Base-by-base conservation (phyloP, 2,888 invertebrate species). In the Luperina nickerlii region DNA sequence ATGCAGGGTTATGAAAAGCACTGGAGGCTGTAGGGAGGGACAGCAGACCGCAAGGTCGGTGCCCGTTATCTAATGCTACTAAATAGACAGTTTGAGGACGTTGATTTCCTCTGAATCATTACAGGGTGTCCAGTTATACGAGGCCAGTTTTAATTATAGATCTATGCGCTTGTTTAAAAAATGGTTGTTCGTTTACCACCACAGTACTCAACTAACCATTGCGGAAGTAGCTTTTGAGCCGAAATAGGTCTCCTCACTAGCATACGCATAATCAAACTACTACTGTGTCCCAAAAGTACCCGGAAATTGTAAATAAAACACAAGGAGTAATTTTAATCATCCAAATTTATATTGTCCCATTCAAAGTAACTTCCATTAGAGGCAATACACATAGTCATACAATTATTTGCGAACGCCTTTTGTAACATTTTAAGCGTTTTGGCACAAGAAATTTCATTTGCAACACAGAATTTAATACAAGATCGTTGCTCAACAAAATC, bases 1-100 rank as follows among this genome's bases (percentile, higher is more conserved):
- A n/a, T n/a, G n/a, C n/a, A 89, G 89, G 91, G 91, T 91, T 92
- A 92, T 92, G 92, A 91, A 91, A 91, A 91, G 81, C 83, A 76
- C 74, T 76, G 77, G 87, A 82, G 54, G 88, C 87, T 90, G 85
- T 84, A 82, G 87, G 74, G 80, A 85, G 80, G 82, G 85, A 84
- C 81, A 83, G 87, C 78, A 79, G 75, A 82, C 90, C 90, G 87
- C 92, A 91, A 90, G 90, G 89, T 89, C 87, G 81, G 76, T 73
- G 45, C 24, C 90, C 88, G 90, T 90, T 91, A 92, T 75, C 75
- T 78, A 79, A 82, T 79, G n/a, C 38, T 71, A 65, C 70, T 79
- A 66, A 79, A 76, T 81, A 79, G 60, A 74, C 77, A 83, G 81
- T 77, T 74, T 83, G 62, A 65, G 18, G 54, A 48, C 62, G 32